A percentile compares a stretch with the other conserved stretches of the same genome.
Conservation (phyloP, 2,888 invertebrate genomes). For the Drosophila merina region DNA sequence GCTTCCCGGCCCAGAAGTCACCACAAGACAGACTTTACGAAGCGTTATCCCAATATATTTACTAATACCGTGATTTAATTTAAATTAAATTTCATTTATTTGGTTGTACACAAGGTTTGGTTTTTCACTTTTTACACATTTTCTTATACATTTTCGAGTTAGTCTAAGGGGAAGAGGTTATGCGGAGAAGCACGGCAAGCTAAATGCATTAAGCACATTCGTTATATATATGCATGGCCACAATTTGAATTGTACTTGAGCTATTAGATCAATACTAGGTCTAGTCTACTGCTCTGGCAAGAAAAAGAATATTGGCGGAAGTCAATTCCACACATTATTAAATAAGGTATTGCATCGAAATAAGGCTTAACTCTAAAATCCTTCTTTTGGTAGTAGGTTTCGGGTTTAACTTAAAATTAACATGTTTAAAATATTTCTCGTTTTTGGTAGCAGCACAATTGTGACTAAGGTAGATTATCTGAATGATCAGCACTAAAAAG, state of each 20-base stretch:
- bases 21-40: not conserved
- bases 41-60: not conserved
- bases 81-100: constrained; percentile 37
- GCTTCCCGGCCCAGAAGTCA: constrained; percentile 1
- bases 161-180: constrained; percentile 23
- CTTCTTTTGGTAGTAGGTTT: not conserved
- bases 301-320: constrained; percentile 28
- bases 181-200: constrained; percentile 24
- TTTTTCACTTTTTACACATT: constrained; percentile 14
- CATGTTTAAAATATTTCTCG: constrained; percentile 3
- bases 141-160: constrained; percentile 20
- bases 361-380: constrained; percentile 2
- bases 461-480: constrained; percentile 16
- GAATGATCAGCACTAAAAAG: constrained; percentile 37
- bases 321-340: constrained; percentile 17
- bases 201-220: constrained; percentile 51
- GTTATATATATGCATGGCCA: constrained; percentile 59
- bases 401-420: constrained; percentile 14
- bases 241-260: constrained; percentile 44
- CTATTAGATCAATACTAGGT: constrained; percentile 21
- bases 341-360: constrained; percentile 30
- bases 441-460: constrained; percentile 54
- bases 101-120: constrained; percentile 23
- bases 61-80: not conserved
- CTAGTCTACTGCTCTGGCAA: constrained; percentile 64